Base-by-base conservation (phyloP, 2,113 vertebrate genomes). In the Ptyas mucosa region DNA sequence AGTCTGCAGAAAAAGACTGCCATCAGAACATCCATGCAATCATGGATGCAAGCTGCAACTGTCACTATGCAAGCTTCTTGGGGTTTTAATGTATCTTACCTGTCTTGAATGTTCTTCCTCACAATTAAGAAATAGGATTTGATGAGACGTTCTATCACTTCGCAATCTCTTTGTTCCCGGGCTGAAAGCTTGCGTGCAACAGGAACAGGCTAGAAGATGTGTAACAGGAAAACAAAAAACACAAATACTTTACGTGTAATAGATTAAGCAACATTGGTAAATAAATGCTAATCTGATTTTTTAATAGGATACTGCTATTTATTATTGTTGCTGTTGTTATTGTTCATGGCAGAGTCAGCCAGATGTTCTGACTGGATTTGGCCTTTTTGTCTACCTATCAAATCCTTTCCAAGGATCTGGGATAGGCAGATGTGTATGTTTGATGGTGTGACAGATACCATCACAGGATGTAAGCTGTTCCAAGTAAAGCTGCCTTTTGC, bases 121-220 rank as follows among this genome's bases (percentile, higher is more conserved):
- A 99, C 99, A 93, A 99, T 99, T 69, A 99, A 98, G 95, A 99
- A 99, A 93, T 99, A 99, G 0, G 99, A 99, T 93, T 99, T 99
- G 95, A 99, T 99, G 93, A 99, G 98, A 95, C 99, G 98, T 96
- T 99, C 99, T 21, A 99, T 99, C 96, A 99, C 99, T 96, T 99
- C 99, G 93, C 99, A 99, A 94, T 99, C 99, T 95, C 99, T 97
- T 95, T 99, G 99, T 94, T 99, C 99, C 43, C 99, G 98, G 91
- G 99, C 98, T 54, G 99, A 99, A 64, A 99, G 97, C 96, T 99
- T 99, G 95, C 99, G 98, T 96, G 99, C 98, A 93, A 99, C 99
- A 43, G 99, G 99, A 95, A 99, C 99, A 91, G 99, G 99, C 99
- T 99, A 96, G 3, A n/a, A 91, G 24, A 14, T 15, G 95, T 51